A percentile compares a stretch with the other conserved stretches of the same genome.
These are phyloP conservation scores for Drosophila pullipes DNA, from an alignment of 2,888 invertebrate species.

Conservation along the genomic window DNA sequence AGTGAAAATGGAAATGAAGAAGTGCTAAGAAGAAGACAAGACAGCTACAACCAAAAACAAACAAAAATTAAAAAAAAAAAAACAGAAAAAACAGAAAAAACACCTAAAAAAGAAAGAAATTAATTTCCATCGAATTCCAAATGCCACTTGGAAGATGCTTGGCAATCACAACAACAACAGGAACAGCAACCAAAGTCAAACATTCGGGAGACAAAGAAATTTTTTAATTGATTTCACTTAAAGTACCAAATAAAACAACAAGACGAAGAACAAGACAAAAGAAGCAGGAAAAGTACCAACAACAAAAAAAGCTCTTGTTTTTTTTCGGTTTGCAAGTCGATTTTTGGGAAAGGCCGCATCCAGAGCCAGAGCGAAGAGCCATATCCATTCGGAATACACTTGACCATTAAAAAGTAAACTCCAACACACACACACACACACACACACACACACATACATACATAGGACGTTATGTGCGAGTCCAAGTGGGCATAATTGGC, in stretches of 20 bases:
- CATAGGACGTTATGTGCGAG: slow-evolving; percentile 34
- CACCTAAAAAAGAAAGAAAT: slow-evolving; percentile 66
- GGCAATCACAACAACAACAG: slow-evolving; percentile 39
- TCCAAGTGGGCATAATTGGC: slow-evolving; percentile 77
- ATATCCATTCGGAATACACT: slow-evolving; percentile 61
- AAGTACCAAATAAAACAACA: slow-evolving; percentile 63
- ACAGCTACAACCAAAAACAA: slow-evolving; percentile 14
- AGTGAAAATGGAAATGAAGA: slow-evolving; percentile 69
- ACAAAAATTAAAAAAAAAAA: background rate
- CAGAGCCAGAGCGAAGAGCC: slow-evolving; percentile 33
- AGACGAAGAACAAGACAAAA: slow-evolving; percentile 25
- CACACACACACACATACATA: background rate
- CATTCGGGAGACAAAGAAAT: slow-evolving; percentile 79
- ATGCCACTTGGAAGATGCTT: slow-evolving; percentile 72
- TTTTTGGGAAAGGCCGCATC: slow-evolving; percentile 55
- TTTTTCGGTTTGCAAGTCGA: slow-evolving; percentile 33
- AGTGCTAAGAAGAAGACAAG: slow-evolving; percentile 29
- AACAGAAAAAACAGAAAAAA: slow-evolving; percentile 11
- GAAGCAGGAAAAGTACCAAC: slow-evolving; percentile 35
- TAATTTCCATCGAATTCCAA: slow-evolving; percentile 79
- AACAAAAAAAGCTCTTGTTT: slow-evolving; percentile 39
- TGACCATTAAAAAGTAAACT: slow-evolving; percentile 73
- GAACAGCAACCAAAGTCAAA: slow-evolving; percentile 63
- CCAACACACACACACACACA: slow-evolving; percentile 19
- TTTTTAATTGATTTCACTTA: slow-evolving; percentile 81